Base-by-base conservation (phyloP, 2,888 invertebrate genomes). In the Geotrupes spiniger region DNA sequence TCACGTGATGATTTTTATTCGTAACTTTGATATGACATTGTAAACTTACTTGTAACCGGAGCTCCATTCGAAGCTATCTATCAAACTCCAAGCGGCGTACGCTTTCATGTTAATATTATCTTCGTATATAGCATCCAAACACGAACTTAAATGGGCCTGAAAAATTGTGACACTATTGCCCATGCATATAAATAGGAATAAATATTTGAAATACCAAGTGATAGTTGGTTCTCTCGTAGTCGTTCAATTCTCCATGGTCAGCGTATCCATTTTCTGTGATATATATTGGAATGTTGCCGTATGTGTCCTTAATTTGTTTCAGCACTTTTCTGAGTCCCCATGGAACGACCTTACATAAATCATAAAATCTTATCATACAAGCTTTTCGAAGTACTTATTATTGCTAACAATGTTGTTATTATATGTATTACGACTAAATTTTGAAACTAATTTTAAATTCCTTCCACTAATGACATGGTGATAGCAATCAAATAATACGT, bases 11-110 rank as follows among this genome's bases (percentile, higher is more conserved):
- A n/a, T n/a, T n/a, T n/a, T n/a, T n/a, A n/a, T n/a, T 27, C 9
- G 6, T 2, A n/a, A n/a, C n/a, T n/a, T n/a, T n/a, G n/a, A n/a
- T n/a, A n/a, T n/a, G n/a, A n/a, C n/a, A n/a, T n/a, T n/a, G n/a
- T 29, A 4, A 10, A 21, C 82, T 80, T 76, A 84, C 79, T 78
- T 78, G 63, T 78, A 88, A 17, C 89, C 89, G 25, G 77, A 74
- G 52, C 76, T 76, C 88, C 89, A 89, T 67, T 90, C 88, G 64
- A 83, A 88, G 63, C 86, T 86, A 61, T 90, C 89, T 67, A 89
- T 75, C 5, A 90, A 70, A 52, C 84, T 84, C 87, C 88, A 89
- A 42, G 82, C 80, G 0, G 83, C 78, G 62, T 88, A 90, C 0
- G 83, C 87, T 2, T 74, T 61, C 1, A 84, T 74, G 28, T 71